Conservation (phyloP, 2,888 invertebrate species). For the Drosophila meridionalis region DNA sequence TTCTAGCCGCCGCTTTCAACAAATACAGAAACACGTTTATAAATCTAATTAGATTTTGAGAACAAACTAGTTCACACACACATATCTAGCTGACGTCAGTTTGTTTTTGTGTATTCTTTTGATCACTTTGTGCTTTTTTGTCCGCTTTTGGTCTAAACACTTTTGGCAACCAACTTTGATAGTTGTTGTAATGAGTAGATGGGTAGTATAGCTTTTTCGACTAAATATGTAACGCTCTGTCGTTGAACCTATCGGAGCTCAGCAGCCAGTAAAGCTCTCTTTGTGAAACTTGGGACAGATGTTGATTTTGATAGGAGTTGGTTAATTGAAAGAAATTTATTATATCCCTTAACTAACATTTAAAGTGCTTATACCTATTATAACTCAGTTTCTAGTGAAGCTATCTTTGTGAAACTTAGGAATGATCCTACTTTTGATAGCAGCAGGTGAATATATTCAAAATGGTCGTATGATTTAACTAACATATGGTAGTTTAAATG, state of each 20-base stretch:
- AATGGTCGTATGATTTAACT: no score
- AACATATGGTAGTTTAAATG: no score
- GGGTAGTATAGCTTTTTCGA: neutral
- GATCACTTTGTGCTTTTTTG: conserved; percentile 32
- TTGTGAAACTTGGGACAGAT: neutral
- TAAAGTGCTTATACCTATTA: no score
- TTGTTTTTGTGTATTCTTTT: conserved; percentile 32
- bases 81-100: conserved; percentile 26
- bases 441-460: no score
- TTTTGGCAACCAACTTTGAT: conserved; percentile 42
- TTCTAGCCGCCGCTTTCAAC: conserved; percentile 14
- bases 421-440: no score
- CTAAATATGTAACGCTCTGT: neutral
- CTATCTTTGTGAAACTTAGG: no score
- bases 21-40: conserved; percentile 61
- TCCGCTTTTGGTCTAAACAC: conserved; percentile 39
- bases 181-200: conserved; percentile 13
- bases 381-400: no score
- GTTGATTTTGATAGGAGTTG: neutral
- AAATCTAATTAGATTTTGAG: conserved; percentile 71
- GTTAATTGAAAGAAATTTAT: neutral
- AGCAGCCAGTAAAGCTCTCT: neutral
- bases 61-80: conserved; percentile 66
- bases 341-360: neutral
- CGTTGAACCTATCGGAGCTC: neutral